Percentiles rank a stretch among this genome's conserved stretches.
These are phyloP conservation scores for Syncerus caffer DNA, from an alignment of 2,797 vertebrate genomes.

Conservation along the genomic window DNA sequence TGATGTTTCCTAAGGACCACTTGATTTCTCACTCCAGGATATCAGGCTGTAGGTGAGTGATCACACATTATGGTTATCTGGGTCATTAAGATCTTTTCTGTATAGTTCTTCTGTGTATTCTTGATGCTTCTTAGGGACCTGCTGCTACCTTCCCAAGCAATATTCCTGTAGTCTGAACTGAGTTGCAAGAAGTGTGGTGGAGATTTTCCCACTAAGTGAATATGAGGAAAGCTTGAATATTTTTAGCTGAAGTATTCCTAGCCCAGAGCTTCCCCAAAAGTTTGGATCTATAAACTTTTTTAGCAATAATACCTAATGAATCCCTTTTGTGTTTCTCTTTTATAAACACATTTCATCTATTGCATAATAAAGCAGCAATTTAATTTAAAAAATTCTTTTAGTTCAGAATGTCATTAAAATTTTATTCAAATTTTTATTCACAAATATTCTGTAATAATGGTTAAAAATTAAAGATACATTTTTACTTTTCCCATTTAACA, in stretches of 20 bases:
- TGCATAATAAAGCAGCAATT: not conserved
- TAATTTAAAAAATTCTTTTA: not conserved
- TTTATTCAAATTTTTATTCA: not conserved
- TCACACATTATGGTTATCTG: not conserved
- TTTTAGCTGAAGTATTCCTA: not conserved
- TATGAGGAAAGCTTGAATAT: not conserved
- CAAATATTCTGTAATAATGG: not conserved
- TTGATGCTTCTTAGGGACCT: fast-evolving
- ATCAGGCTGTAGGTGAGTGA: not conserved
- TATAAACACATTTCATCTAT: not conserved
- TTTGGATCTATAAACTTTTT: not conserved
- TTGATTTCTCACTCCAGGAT: not conserved
- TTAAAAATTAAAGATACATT: not conserved
- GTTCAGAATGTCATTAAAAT: not conserved
- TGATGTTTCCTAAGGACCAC: not conserved
- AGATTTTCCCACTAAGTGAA: not conserved
- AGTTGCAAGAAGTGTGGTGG: not conserved
- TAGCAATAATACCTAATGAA: not conserved
- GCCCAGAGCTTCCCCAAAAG: not conserved
- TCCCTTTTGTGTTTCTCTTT: not conserved
- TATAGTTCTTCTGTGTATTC: not conserved
- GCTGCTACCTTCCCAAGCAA: not conserved
- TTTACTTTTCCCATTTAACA: not conserved
- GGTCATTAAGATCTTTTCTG: not conserved
- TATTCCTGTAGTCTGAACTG: not conserved